Base-by-base conservation (phyloP, 35 echinoderm and acorn worm genomes). In the Ophioderma brevispina region DNA sequence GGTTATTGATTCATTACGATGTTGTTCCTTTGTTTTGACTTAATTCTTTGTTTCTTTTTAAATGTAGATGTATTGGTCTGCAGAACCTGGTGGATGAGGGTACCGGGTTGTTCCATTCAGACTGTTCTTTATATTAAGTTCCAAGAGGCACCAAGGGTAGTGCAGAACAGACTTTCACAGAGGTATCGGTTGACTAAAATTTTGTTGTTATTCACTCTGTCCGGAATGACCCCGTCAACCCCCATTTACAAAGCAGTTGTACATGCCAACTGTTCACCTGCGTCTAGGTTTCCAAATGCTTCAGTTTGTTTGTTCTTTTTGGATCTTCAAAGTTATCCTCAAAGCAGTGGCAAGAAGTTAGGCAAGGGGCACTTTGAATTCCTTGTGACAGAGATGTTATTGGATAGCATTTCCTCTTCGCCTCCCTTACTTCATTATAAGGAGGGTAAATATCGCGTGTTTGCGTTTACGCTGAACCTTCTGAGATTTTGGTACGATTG, bases 171-270 rank as follows among this genome's bases (percentile, higher is more conserved):
- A 39, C 50, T 86, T 17, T 31, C 76, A 38, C 82, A 6, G 82
- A 85, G 46, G n/a, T 43, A 37, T 55, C 82, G 33, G 82, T 83
- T 63, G 82, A 21, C 28, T 92, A 36, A 85, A 92, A 25, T 76
- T 92, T 79, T 92, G 82, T 43, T 92, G 85, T 41, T 92, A 92
- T 78, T 86, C 82, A 92, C 82, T 79, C 31, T 85, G 81, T 63
- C 81, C 90, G 31, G 39, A n/a, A 86, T 41, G 90, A 92, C 37
- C 82, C 90, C 25, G 78, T 82, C 55, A 92, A 86, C 1, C 82
- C 82, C 90, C 90, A 87, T 36, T 92, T 81, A n/a, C n/a, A n/a
- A n/a, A n/a, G n/a, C n/a, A n/a, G n/a, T n/a, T n/a, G n/a, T n/a
- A n/a, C n/a, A n/a, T 82, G 81, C 35, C 15, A 92, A 15, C 15